Base-by-base conservation (phyloP, 1,140 invertebrate genomes). In the Antheraea mylitta region DNA sequence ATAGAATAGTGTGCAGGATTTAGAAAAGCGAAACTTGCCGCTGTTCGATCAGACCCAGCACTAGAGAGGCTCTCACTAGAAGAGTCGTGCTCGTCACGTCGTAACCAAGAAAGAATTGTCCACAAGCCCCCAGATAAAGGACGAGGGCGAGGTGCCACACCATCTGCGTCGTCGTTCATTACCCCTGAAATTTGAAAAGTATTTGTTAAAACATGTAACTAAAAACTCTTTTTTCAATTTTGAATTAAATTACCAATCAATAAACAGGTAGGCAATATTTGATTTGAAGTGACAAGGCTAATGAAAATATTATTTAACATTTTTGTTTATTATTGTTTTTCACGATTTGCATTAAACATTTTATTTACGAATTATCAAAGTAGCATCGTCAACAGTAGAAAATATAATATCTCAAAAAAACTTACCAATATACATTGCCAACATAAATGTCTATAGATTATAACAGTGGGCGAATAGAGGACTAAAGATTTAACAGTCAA, bases 1-100 rank as follows among this genome's bases (percentile, higher is more conserved):
- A 88, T 75, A 79, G 86, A 80, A 80, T 94, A 92, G 37, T 87
- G 81, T 19, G 86, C 82, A 5, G 94, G 93, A n/a, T 92, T 83
- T 64, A 95, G 83, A 79, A 95, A 96, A 8, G 95, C 94, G 82
- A 97, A 96, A 76, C 95, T 96, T 8, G 93, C 94, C 0, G 94
- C 95, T 0, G 95, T 96, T 18, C 95, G 94, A 18, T 95, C 96
- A 76, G 96, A 96, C 74, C 94, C 89, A 11, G 83, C 86, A 69
- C 87, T 91, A 5, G 85, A 87, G 13, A 91, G 73, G 59, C 89
- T 91, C 45, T 90, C 88, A 64, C 75, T 85, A 58, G 87, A 90
- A n/a, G 75, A 78, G 13, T 80, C 78, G 18, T 75, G 76, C 7
- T 90, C 86, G 68, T 84, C 81, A 37, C 87, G 83, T 2, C 87